Evolutionary conservation across 2,797 vertebrate species (phyloP).

Genomic region (Prunella strophiata): DNA sequence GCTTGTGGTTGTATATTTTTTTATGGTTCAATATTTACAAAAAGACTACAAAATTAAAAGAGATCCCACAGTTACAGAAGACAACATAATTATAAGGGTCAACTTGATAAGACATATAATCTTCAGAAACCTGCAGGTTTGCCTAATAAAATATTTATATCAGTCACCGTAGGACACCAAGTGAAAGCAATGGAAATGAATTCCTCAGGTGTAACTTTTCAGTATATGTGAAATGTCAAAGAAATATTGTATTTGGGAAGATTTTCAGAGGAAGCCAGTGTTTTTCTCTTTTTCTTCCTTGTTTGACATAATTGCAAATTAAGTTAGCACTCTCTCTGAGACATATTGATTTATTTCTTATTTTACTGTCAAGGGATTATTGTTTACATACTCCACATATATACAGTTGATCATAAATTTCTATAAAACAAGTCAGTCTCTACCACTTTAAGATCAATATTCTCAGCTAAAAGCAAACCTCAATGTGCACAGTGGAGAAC

Average conservation of each 20-base stretch:
- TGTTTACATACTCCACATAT: neutral
- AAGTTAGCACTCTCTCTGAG: neutral
- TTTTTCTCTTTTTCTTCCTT: conserved; percentile 7
- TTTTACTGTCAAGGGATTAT: neutral
- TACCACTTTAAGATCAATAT: neutral
- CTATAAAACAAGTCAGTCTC: neutral
- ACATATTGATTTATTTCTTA: neutral
- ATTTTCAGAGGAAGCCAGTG: neutral
- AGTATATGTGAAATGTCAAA: conserved; percentile 36
- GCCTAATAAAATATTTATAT: conserved; percentile 84
- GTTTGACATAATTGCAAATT: conserved; percentile 6
- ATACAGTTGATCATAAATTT: neutral
- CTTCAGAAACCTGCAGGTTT: conserved; percentile 81
- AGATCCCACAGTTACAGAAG: conserved; percentile 77
- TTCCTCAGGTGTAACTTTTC: conserved; percentile 63
- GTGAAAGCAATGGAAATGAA: conserved; percentile 63
- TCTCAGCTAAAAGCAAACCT: neutral
- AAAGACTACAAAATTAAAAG: conserved; percentile 78
- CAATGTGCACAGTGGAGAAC: neutral
- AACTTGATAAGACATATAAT: conserved; percentile 84
- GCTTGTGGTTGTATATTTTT: conserved; percentile 60
- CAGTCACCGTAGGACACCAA: conserved; percentile 78
- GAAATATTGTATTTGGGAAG: neutral
- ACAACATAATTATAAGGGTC: conserved; percentile 86
- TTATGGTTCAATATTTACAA: conserved; percentile 78